Conservation (phyloP, 2,797 vertebrate genomes). For the Takifugu rubripes region DNA sequence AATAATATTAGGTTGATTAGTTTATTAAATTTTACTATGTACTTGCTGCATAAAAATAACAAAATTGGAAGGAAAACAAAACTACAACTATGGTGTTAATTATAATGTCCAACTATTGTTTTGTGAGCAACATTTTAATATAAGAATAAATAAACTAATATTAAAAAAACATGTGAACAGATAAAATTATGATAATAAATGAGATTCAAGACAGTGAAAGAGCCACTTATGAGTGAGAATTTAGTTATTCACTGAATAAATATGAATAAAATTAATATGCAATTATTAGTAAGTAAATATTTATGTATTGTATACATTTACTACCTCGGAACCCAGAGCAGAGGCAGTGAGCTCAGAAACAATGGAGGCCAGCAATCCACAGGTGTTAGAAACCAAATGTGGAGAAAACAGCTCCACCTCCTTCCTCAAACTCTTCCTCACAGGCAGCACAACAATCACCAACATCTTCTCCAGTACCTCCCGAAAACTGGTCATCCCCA, state of each 20-base stretch:
- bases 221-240: no score
- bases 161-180: no score
- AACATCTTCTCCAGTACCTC: constrained; percentile 98
- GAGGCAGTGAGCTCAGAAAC: constrained; percentile 97
- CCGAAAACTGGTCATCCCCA: constrained; percentile 96
- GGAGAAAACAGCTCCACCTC: constrained; percentile 96
- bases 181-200: no score
- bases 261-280: neutral
- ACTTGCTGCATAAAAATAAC: no score
- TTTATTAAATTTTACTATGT: neutral
- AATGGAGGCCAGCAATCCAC: constrained; percentile 93
- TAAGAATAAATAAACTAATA: no score
- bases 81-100: no score
- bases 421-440: constrained; percentile 92
- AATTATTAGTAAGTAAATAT: neutral
- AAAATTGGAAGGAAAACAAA: no score
- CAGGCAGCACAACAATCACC: constrained; percentile 95
- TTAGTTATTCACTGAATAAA: no score
- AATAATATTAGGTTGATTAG: neutral
- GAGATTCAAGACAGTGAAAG: no score
- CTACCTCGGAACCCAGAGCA: constrained; percentile 95
- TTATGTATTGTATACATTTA: neutral
- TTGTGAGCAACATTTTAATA: no score
- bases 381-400: constrained; percentile 96
- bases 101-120: no score